phyloP scores from a whole-genome alignment of 2,797 vertebrate genomes.

The Emys orbicularis region DNA sequence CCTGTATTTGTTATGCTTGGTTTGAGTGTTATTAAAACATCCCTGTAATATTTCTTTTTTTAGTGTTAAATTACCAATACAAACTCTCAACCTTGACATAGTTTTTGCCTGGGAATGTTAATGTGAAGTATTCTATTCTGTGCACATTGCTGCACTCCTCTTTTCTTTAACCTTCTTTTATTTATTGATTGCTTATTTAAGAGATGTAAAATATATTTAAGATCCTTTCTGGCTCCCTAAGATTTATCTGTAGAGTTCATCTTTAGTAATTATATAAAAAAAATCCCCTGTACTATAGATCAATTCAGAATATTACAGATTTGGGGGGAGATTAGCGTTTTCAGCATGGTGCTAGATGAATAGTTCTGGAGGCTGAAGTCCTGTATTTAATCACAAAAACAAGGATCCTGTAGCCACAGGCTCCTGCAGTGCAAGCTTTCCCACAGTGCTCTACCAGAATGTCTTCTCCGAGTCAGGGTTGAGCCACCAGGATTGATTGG shows the following conservation, averaged over 20 bases:
- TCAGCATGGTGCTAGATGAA: accelerated
- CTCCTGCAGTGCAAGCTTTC: not conserved
- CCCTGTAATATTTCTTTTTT: not conserved
- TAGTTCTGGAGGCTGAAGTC: not conserved
- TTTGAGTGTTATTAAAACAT: not conserved
- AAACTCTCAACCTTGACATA: not conserved
- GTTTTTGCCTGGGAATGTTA: not conserved
- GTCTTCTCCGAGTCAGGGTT: not conserved
- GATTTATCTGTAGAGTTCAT: not conserved
- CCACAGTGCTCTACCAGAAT: not conserved
- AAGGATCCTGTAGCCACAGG: not conserved
- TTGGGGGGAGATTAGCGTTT: not conserved
- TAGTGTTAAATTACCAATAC: not conserved
- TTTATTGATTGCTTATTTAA: not conserved
- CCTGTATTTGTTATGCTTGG: not conserved
- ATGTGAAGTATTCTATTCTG: not conserved
- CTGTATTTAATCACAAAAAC: not conserved
- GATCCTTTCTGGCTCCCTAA: not conserved
- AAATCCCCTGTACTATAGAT: not conserved
- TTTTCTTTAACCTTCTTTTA: not conserved
- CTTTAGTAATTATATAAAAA: not conserved
- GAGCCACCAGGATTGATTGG: not conserved
- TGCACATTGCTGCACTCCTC: not conserved
- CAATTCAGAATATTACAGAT: not conserved
- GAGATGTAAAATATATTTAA: not conserved